phyloP scores from a whole-genome alignment of 2,113 vertebrate genomes.

The Phylloscopus trochilus region DNA sequence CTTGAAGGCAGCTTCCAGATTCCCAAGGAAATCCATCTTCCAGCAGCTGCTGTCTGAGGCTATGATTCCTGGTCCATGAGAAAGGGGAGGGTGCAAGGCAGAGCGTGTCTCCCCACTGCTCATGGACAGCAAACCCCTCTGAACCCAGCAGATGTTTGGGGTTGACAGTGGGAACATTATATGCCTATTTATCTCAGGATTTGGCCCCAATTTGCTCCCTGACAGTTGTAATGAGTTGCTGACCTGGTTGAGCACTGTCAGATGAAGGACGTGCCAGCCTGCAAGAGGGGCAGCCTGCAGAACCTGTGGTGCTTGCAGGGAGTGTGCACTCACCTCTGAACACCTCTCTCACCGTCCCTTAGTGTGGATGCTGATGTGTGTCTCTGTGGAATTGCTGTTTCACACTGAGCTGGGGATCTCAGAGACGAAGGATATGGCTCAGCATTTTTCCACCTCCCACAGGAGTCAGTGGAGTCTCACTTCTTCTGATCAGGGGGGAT shows the following conservation, averaged over 20 bases:
- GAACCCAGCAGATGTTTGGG: conserved; percentile 18
- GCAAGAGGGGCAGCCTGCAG: not conserved
- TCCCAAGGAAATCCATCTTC: not conserved
- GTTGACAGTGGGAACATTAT: not conserved
- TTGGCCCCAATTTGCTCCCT: conserved; percentile 16
- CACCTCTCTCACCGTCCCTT: not conserved
- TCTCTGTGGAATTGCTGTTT: not conserved
- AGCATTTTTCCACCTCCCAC: not conserved
- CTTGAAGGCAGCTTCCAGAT: not conserved
- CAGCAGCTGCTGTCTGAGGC: not conserved
- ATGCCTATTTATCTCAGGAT: not conserved
- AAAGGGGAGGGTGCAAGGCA: not conserved
- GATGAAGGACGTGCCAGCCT: not conserved
- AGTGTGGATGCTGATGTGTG: too few relatives aligned
- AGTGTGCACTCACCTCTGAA: not conserved
- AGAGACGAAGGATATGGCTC: not conserved
- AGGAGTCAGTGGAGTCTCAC: not conserved
- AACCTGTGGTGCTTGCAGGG: not conserved
- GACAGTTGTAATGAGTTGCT: not conserved
- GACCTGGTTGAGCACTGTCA: not conserved
- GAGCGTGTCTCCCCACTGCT: not conserved
- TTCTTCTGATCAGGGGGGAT: not conserved
- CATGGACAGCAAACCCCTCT: not conserved
- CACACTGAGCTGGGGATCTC: not conserved
- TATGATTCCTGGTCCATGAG: not conserved